Percentiles rank a stretch among this genome's conserved stretches.
These are phyloP conservation scores for Hesperia comma DNA, from an alignment of 2,888 invertebrate species.

Conservation along the genomic window DNA sequence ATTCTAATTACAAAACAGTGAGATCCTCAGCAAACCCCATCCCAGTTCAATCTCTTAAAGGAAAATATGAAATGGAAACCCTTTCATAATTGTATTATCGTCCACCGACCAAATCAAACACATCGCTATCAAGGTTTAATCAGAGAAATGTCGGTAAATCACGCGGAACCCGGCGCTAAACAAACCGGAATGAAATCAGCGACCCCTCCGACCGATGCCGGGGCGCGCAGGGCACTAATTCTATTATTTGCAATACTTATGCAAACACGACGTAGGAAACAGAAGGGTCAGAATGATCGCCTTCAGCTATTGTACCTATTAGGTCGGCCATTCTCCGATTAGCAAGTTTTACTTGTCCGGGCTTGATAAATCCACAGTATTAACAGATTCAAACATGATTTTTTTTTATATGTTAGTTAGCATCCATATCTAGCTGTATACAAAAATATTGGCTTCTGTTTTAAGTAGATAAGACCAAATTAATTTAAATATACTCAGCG, in stretches of 20 bases:
- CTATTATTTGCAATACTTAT: conserved; percentile 58
- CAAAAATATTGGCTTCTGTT: too few species aligned
- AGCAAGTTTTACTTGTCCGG: too few species aligned
- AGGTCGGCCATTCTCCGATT: too few species aligned
- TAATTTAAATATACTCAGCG: too few species aligned
- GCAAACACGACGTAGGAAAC: conserved; percentile 4
- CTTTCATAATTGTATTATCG: conserved; percentile 18
- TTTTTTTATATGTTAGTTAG: too few species aligned
- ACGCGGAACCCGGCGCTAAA: conserved; percentile 41
- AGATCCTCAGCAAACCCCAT: neutral
- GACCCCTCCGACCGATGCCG: conserved; percentile 43
- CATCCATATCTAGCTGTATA: too few species aligned
- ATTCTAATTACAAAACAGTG: neutral
- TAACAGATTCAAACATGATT: too few species aligned
- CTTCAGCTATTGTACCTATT: neutral
- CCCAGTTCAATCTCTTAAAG: conserved; percentile 10
- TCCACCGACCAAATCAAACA: conserved; percentile 19
- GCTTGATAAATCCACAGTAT: too few species aligned
- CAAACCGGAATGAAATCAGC: conserved; percentile 64
- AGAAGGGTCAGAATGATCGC: neutral
- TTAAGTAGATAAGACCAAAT: too few species aligned
- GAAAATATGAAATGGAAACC: conserved; percentile 13
- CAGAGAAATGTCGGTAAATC: conserved; percentile 42
- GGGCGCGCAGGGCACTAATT: conserved; percentile 55
- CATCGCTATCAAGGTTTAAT: conserved; percentile 45